These are phyloP conservation scores for Helostoma temminkii DNA, from an alignment of 2,797 vertebrate species.

Conservation along the genomic window DNA sequence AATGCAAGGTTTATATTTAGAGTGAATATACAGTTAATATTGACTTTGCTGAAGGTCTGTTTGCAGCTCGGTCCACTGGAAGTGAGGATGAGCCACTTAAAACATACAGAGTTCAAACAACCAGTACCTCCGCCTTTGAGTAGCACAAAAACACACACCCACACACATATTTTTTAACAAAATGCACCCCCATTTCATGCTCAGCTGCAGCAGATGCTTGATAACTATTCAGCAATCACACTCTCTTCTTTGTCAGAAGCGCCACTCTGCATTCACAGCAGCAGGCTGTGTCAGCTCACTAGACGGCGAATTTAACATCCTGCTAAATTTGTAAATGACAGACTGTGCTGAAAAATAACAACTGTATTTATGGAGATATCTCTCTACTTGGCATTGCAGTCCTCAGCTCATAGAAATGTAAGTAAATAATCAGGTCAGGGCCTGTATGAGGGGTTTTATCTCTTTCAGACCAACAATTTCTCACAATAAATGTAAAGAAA, in stretches of 20 bases:
- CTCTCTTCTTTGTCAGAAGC: slow-evolving; percentile 67
- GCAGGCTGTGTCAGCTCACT: slow-evolving; percentile 66
- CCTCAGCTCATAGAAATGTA: slow-evolving; percentile 43
- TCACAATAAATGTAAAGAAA: slow-evolving; percentile 25
- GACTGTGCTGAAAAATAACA: slow-evolving; percentile 62
- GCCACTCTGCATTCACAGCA: slow-evolving; percentile 72
- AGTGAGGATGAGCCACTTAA: slow-evolving; percentile 41
- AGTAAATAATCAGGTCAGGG: slow-evolving; percentile 56
- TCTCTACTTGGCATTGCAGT: slow-evolving; percentile 53
- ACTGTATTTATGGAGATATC: slow-evolving; percentile 71
- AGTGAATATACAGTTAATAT: slow-evolving; percentile 10
- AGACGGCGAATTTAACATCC: slow-evolving; percentile 75
- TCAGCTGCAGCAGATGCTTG: slow-evolving; percentile 75
- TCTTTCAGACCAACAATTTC: slow-evolving; percentile 32
- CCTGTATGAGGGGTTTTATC: slow-evolving; percentile 39
- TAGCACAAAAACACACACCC: slow-evolving; percentile 41
- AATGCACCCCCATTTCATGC: slow-evolving; percentile 58
- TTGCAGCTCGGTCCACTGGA: slow-evolving; percentile 42
- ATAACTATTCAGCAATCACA: slow-evolving; percentile 78
- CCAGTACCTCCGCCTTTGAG: slow-evolving; percentile 39
- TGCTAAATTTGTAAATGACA: slow-evolving; percentile 80
- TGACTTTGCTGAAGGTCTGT: slow-evolving; percentile 32
- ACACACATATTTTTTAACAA: slow-evolving; percentile 41
- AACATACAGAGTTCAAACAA: slow-evolving; percentile 57
- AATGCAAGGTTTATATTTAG: slow-evolving; percentile 24